Base-by-base conservation (phyloP, 2,888 invertebrate species). In the Lochmaea capreae region DNA sequence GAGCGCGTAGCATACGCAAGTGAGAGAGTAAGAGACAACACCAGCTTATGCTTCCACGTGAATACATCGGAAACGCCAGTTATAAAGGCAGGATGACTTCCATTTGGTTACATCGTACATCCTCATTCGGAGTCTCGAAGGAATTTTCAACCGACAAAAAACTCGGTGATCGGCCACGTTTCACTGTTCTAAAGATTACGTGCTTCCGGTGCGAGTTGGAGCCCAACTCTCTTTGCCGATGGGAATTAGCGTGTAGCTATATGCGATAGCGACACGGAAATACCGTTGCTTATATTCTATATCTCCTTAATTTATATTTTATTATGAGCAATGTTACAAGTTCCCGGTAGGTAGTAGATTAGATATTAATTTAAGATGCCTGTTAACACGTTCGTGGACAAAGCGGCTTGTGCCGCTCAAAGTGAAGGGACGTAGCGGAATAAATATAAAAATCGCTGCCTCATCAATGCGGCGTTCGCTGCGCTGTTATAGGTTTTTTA, bases 1-100 rank as follows among this genome's bases (percentile, higher is more conserved):
- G 33, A 2, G 12, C 16, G 49, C 12, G 42, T 46, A 57, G 67
- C 52, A 61, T 26, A 54, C 57, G 67, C 26, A 39, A 26, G 4
- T 1, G 12, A 22, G 33, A 18, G 67, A 58, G 61, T 16, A 65
- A 71, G 66, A 52, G 76, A 72, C 39, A 26, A 33, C 33, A 43
- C 54, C 58, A 65, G 61, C 59, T 39, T 54, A 46, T 18, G 65
- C 68, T 63, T 59, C 88, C 72, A 73, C 73, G 73, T 73, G 73
- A 69, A 69, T 68, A 68, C 65, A 69, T 73, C 73, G 89, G 88
- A 88, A 86, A 89, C 89, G 89, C 89, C 88, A 89, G 89, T 90
- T 90, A 90, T 90, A 83, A 82, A 82, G 83, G 82, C 85, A 85
- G 85, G 86, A 86, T 85, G 86, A 85, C 85, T 86, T 86, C 85